Percentiles rank a stretch among this genome's conserved stretches.
Conservation (phyloP, 2,797 vertebrate genomes). For the Macropus fuliginosus region DNA sequence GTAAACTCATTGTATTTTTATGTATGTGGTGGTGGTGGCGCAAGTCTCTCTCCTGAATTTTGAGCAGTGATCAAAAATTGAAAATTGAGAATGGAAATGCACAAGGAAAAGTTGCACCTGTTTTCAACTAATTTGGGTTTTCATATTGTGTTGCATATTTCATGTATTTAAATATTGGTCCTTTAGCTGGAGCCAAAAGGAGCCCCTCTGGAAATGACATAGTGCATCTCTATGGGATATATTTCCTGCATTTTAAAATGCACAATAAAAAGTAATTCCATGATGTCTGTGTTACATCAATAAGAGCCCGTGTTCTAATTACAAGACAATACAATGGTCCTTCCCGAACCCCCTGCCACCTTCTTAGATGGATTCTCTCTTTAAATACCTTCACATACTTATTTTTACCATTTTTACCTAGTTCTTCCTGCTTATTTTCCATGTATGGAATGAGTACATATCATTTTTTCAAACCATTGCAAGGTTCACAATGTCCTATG, state of each 20-base stretch:
- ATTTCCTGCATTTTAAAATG: constrained; percentile 73
- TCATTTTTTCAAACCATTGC: constrained; percentile 24
- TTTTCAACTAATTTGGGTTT: constrained; percentile 77
- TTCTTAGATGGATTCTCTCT: constrained; percentile 54
- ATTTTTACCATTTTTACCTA: constrained; percentile 60
- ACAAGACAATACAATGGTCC: constrained; percentile 3
- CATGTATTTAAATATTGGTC: constrained; percentile 71
- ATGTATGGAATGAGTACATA: constrained; percentile 38
- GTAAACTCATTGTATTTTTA: background rate
- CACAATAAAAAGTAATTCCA: constrained; percentile 67
- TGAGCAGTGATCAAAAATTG: constrained; percentile 76
- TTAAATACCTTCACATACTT: constrained; percentile 49
- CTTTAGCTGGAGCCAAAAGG: constrained; percentile 60
- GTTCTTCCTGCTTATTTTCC: constrained; percentile 34
- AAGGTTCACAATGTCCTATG: constrained; percentile 52
- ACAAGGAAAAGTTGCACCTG: constrained; percentile 68
- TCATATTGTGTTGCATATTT: constrained; percentile 73
- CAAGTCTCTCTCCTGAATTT: constrained; percentile 65
- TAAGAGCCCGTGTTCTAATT: constrained; percentile 61
- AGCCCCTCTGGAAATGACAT: constrained; percentile 67
- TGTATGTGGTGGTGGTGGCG: background rate
- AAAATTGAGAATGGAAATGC: constrained; percentile 74
- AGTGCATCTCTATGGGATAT: constrained; percentile 57
- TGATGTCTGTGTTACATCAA: constrained; percentile 61
- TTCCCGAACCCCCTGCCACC: background rate